Conservation (phyloP, 1,140 invertebrate species). For the Dinoponera quadriceps region DNA sequence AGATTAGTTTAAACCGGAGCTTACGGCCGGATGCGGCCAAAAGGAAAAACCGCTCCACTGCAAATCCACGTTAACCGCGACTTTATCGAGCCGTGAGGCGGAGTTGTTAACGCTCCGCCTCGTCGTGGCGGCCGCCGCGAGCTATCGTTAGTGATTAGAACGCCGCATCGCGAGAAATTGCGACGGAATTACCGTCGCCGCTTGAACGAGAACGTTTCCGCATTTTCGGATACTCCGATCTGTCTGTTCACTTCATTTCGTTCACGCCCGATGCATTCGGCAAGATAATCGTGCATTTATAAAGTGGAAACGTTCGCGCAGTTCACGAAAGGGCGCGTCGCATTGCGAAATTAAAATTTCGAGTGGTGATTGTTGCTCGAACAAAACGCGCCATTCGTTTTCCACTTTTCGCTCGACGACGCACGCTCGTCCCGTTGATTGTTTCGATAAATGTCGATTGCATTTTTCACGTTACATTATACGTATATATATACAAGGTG, state of each 20-base stretch:
- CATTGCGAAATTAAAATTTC: no score
- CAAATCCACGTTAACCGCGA: constrained; percentile 19
- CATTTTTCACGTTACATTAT: no score
- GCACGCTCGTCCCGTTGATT: no score
- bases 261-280: no score
- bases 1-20: constrained; percentile 46
- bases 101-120: constrained; percentile 11
- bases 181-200: neutral
- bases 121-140: neutral
- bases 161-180: neutral
- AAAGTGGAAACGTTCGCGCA: no score
- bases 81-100: constrained; percentile 17
- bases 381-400: no score
- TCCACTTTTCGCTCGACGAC: no score
- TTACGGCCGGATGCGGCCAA: neutral
- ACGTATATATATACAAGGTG: no score
- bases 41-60: neutral
- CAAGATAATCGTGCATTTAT: no score
- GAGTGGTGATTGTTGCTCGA: no score
- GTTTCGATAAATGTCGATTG: no score
- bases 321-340: no score
- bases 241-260: neutral
- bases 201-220: neutral
- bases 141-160: constrained; percentile 10
- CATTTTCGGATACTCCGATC: neutral